Conservation (phyloP, 2,888 invertebrate species). For the Muschampia plurimacula region DNA sequence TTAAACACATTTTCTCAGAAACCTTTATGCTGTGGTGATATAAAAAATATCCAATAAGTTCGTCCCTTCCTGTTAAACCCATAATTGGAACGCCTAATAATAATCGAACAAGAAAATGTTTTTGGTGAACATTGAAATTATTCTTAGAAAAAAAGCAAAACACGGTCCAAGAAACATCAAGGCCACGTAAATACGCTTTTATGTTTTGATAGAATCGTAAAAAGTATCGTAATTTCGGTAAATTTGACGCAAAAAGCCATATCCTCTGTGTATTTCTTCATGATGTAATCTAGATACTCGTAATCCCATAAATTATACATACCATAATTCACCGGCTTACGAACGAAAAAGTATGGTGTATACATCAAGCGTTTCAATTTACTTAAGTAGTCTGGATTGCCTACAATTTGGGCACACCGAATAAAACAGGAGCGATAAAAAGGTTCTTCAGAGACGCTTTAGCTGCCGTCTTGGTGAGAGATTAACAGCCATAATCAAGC, state of each 20-base stretch:
- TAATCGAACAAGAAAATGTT: not conserved
- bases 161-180: slow-evolving; percentile 5
- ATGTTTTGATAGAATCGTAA: slow-evolving; percentile 12
- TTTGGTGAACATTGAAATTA: not conserved
- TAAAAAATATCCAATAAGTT: too few species aligned
- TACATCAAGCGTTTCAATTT: slow-evolving; percentile 66
- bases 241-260: slow-evolving; percentile 7
- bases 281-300: slow-evolving; percentile 14
- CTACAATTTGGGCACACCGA: slow-evolving; percentile 66
- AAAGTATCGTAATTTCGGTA: slow-evolving; percentile 11
- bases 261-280: not conserved
- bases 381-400: slow-evolving; percentile 74
- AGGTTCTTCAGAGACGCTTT: slow-evolving; percentile 54
- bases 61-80: too few species aligned
- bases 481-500: slow-evolving; percentile 83
- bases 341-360: slow-evolving; percentile 5
- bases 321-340: slow-evolving; percentile 15
- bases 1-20: too few species aligned
- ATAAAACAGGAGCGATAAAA: slow-evolving; percentile 76
- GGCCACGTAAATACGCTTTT: slow-evolving; percentile 6
- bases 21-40: too few species aligned
- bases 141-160: not conserved
- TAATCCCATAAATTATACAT: slow-evolving; percentile 25
- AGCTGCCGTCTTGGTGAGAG: slow-evolving; percentile 67
- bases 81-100: too few species aligned